phyloP scores from a whole-genome alignment of 2,113 vertebrate genomes.

The Centropus unirufus region DNA sequence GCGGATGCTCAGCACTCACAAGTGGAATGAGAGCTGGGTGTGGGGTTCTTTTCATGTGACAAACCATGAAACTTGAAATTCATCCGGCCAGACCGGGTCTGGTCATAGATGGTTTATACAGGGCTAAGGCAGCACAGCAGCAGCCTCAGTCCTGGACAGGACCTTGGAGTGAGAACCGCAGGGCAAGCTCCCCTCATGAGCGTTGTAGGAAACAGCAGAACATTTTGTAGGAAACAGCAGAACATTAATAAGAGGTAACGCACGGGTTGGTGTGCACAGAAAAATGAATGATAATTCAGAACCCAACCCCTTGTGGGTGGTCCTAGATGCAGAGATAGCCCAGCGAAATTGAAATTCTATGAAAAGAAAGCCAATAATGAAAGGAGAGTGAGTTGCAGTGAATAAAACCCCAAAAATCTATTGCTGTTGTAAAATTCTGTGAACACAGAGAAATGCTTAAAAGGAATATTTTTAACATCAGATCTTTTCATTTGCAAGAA shows the following conservation, averaged over 20 bases:
- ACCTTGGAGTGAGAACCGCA: neutral
- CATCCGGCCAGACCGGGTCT: neutral
- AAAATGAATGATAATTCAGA: neutral
- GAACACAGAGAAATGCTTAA: neutral
- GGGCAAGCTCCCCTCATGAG: neutral
- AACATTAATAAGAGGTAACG: neutral
- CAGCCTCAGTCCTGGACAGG: neutral
- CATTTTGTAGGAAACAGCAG: neutral
- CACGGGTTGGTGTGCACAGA: neutral
- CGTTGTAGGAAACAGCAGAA: neutral
- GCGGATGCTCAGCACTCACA: neutral
- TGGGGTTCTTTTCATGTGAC: neutral
- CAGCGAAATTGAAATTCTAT: neutral
- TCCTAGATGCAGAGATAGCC: neutral
- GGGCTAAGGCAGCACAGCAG: neutral
- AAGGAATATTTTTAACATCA: neutral
- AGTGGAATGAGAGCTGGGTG: neutral
- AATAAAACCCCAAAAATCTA: neutral
- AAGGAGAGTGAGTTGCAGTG: neutral
- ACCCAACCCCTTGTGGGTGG: neutral
- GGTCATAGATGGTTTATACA: neutral
- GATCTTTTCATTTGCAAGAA: neutral
- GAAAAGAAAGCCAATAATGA: neutral
- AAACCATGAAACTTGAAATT: neutral
- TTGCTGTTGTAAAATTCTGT: neutral